Evolutionary conservation across 2,888 invertebrate species (phyloP), one percentile per base, ranked within the genome.

Genomic region (Stegophylla sp.): DNA sequence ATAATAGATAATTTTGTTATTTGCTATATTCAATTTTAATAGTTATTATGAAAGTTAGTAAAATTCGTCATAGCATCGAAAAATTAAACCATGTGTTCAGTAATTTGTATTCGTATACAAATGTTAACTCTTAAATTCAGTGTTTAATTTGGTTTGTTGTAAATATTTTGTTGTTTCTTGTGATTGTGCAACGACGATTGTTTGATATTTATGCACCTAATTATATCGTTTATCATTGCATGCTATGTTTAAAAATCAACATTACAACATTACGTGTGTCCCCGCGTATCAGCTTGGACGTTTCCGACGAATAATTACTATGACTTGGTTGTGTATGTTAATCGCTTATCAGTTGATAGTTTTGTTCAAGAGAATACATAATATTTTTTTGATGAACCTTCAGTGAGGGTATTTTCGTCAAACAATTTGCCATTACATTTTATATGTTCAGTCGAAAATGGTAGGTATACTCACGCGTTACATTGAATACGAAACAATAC

Each of bases 241-340:
- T 53, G 53, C 10, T 5, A 56, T 56, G 23, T 23, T 17, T 23
- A 72, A 72, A 23, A 72, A 51, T 51, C 51, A 71, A 53, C 51
- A 20, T 51, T 12, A 51, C 34, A 71, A 71, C 4, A 7, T 34
- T 71, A 26, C 23, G 17, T 23, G 20, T 51, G 51, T 20, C 28
- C 9, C n/a, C n/a, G 15, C 7, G 28, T 69, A 4, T 20, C 20
- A 7, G 45, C 45, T 71, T 13, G 9, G 9, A 41, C 1, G 9
- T 71, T 34, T 34, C 20, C 34, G 7, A 34, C 34, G 34, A 34
- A 23, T 10, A 23, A 56, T 23, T 12, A 56, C 7, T 9, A 56
- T 56, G 5, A 0, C 23, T 7, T 56, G 20, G 20, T 10, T 56
- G 56, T 23, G 5, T n/a, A 0, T 12, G 23, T 26, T 56, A 34